Conservation (phyloP, 2,113 vertebrate species). For the Montifringilla adamsi region DNA sequence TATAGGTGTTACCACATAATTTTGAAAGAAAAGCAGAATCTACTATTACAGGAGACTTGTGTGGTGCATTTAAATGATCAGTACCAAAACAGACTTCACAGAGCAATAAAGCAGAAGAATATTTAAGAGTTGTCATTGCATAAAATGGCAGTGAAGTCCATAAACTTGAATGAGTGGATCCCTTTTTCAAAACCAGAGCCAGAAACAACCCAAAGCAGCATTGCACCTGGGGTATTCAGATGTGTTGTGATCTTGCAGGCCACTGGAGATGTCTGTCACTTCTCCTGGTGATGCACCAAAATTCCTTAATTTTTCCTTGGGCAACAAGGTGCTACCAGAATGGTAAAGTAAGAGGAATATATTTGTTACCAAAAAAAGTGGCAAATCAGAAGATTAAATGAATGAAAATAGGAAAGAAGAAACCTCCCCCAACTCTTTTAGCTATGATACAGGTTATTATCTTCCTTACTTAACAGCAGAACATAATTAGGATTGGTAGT, state of each 20-base stretch:
- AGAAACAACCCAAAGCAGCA: fast-evolving
- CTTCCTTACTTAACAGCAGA: not conserved
- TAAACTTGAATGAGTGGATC: not conserved
- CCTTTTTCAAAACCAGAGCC: not conserved
- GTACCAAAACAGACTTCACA: not conserved
- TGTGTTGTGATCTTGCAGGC: not conserved
- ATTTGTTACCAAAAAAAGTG: not conserved
- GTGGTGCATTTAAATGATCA: not conserved
- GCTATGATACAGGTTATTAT: not conserved
- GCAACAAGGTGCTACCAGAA: not conserved
- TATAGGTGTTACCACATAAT: too few species aligned
- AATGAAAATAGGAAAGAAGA: not conserved
- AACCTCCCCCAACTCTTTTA: not conserved
- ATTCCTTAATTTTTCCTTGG: not conserved
- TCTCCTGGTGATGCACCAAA: not conserved
- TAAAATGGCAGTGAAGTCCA: not conserved
- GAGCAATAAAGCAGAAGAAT: not conserved
- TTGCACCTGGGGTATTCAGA: not conserved
- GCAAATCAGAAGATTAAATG: not conserved
- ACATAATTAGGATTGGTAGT: not conserved
- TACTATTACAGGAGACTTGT: not conserved
- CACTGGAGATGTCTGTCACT: not conserved
- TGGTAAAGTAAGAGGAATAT: not conserved
- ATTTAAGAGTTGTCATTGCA: not conserved
- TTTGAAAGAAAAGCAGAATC: not conserved